Conservation (phyloP, 2,888 invertebrate genomes). For the Rotaria macrura region DNA sequence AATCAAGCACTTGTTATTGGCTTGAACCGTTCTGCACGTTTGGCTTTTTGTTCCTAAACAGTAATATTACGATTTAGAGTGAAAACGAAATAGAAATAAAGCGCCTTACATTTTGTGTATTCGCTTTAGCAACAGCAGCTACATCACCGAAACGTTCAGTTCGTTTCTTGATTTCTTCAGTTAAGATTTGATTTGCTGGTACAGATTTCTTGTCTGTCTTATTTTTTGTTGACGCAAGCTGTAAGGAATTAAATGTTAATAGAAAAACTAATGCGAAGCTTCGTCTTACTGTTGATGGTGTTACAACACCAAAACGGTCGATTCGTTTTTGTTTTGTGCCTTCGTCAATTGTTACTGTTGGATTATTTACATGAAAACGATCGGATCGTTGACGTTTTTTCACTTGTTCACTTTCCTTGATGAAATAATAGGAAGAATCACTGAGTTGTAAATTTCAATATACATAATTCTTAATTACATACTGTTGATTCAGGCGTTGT, state of each 20-base stretch:
- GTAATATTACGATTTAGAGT: neutral
- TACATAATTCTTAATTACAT: too few species aligned
- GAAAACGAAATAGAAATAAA: neutral
- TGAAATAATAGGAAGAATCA: too few species aligned
- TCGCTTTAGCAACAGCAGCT: neutral
- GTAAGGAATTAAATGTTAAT: neutral
- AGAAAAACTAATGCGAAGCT: neutral
- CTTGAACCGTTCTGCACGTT: constrained; percentile 18
- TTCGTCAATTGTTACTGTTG: neutral
- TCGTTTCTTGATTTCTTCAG: neutral
- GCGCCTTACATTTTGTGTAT: neutral
- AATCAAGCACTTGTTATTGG: neutral
- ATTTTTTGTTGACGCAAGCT: neutral
- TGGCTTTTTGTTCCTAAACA: neutral
- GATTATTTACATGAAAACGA: neutral
- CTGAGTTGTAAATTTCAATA: too few species aligned
- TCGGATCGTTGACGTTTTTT: constrained; percentile 1
- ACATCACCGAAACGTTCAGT: neutral
- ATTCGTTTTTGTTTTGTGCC: constrained; percentile 11
- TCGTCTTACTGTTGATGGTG: neutral
- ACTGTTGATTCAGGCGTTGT: neutral
- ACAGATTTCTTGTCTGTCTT: neutral
- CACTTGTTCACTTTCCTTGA: neutral
- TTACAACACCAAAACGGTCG: neutral
- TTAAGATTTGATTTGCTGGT: neutral